A percentile compares a stretch with the other conserved stretches of the same genome.
These are phyloP conservation scores for Phymanthus crucifer DNA, from an alignment of 92 coral and sea anemone species.

Conservation along the genomic window DNA sequence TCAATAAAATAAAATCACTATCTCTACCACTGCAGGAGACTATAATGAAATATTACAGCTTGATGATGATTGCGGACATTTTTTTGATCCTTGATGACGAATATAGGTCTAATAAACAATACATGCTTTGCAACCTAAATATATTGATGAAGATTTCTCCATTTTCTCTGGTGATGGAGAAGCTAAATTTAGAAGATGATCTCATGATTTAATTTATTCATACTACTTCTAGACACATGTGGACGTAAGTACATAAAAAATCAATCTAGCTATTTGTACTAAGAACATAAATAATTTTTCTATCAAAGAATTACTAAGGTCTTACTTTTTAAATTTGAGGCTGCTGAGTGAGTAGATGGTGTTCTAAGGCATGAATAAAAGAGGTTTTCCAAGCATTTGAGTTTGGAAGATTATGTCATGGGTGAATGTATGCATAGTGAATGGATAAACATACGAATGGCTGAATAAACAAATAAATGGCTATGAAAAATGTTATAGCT, in stretches of 20 bases:
- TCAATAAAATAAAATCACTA: not conserved
- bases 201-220: not conserved
- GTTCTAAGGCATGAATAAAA: not conserved
- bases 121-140: not conserved
- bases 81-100: not conserved
- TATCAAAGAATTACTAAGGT: not conserved
- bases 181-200: not conserved
- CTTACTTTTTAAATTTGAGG: not conserved
- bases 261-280: not conserved
- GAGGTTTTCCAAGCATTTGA: not conserved
- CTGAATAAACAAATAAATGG: not conserved
- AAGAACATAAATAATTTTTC: not conserved
- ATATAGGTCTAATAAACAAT: not conserved
- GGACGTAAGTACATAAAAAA: not conserved
- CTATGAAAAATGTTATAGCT: not conserved
- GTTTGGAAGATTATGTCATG: not conserved
- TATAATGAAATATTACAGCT: not conserved
- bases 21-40: not conserved
- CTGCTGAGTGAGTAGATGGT: not conserved
- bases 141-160: not conserved
- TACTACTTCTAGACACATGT: not conserved
- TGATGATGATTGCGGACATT: not conserved
- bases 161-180: not conserved
- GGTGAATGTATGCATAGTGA: not conserved
- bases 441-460: not conserved